Evolutionary conservation across 1,140 invertebrate genomes (phyloP), one percentile per base, ranked within the genome.

Genomic region (Caenorhabditis remanei): DNA sequence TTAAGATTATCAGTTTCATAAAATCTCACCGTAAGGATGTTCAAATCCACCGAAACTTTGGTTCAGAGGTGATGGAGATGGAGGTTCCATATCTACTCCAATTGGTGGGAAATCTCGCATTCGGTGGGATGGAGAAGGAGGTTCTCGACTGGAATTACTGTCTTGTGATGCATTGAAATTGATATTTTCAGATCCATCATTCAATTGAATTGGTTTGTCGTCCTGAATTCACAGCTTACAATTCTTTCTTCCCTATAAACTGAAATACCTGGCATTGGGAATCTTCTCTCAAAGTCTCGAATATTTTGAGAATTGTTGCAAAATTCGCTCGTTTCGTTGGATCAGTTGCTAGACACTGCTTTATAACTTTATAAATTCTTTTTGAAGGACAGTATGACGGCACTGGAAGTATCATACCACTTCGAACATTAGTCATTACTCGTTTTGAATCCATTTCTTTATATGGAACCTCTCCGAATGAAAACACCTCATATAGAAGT

Each of bases 381-480:
- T 79, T 79, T 0, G 71, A 79, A 13, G 71, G 71, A 50, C 71
- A 79, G 53, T 79, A 79, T 3, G 71, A 50, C 9, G 71, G 71
- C 0, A 50, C 46, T 32, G 71, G 43, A 8, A 79, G 46, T 19
- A 50, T 40, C 13, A 21, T 67, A 24, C 90, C 90, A 50, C 83
- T 85, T 93, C 61, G 97, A 94, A 2, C 97, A 96, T 0, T 97
- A 97, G 97, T 95, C 97, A 99, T 99, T n/a, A 99, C 97, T 93
- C 99, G 97, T 83, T 96, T 94, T 94, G 99, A 99, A 8, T 96
- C 95, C 92, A 96, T 95, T 0, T 97, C 97, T 0, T 97, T 97
- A 93, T 99, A 99, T 40, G 98, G 98, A 95, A 98, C 97, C 91
- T 97, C 97, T 5, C 98, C 98, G 91, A 99, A 94, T 0, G 90